A percentile compares a stretch with the other conserved stretches of the same genome.
These are phyloP conservation scores for Grammomys dolichurus DNA, from an alignment of 2,113 vertebrate genomes.

Conservation along the genomic window DNA sequence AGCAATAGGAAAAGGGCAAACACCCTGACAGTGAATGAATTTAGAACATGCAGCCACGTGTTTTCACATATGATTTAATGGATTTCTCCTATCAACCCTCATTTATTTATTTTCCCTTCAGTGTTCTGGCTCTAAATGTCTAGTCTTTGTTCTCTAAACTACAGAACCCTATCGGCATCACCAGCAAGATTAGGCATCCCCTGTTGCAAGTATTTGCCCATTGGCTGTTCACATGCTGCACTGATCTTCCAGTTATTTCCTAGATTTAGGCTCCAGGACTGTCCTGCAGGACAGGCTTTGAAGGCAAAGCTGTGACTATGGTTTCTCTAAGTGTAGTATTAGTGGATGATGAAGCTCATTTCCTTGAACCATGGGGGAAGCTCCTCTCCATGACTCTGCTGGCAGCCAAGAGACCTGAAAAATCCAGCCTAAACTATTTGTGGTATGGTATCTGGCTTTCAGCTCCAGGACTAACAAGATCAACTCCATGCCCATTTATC, in stretches of 20 bases:
- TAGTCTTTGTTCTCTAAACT: not conserved
- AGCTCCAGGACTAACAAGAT: not conserved
- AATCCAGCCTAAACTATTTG: not conserved
- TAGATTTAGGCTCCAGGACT: too few species aligned
- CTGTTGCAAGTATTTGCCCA: not conserved
- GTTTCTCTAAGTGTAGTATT: not conserved
- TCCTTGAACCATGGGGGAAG: not conserved
- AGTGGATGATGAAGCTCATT: too few species aligned
- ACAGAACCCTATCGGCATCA: not conserved
- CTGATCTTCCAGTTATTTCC: not conserved
- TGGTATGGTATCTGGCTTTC: not conserved
- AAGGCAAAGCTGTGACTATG: not conserved
- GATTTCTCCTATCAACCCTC: not conserved
- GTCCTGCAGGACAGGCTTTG: not conserved
- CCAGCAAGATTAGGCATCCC: not conserved
- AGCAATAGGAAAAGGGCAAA: not conserved
- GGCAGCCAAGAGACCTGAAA: not conserved
- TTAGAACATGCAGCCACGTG: not conserved
- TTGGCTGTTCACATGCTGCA: not conserved
- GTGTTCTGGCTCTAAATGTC: not conserved
- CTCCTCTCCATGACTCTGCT: not conserved
- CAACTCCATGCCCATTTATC: too few species aligned
- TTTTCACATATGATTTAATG: not conserved
- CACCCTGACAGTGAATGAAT: not conserved
- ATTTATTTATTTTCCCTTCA: not conserved